These are phyloP conservation scores for Amblyopsis hoosieri DNA, from an alignment of 2,797 vertebrate species.

Conservation along the genomic window DNA sequence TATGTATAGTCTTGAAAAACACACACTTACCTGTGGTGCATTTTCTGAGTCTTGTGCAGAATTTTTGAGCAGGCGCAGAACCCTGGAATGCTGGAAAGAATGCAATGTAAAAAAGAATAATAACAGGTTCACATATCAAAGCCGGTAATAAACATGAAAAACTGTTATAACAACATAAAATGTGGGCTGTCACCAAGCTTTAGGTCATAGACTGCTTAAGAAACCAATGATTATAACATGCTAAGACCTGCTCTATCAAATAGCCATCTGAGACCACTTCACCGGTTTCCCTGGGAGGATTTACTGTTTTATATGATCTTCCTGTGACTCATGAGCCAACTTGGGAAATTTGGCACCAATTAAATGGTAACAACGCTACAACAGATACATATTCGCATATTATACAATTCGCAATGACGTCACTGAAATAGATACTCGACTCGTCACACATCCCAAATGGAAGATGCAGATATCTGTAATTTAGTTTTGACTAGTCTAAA, in stretches of 20 bases:
- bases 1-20: not conserved
- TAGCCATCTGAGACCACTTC: not conserved
- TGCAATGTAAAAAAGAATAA: constrained; percentile 7
- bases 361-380: not conserved
- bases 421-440: too few relatives aligned
- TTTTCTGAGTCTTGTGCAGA: constrained; percentile 81
- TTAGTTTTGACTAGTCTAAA: too few relatives aligned
- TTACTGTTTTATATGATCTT: too few relatives aligned
- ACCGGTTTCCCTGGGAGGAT: too few relatives aligned
- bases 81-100: constrained; percentile 84
- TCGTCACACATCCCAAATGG: too few relatives aligned
- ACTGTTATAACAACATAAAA: not conserved
- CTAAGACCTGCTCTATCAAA: not conserved
- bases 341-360: not conserved
- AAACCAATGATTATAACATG: constrained; percentile 19
- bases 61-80: constrained; percentile 92
- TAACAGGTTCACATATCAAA: not conserved
- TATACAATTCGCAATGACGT: too few relatives aligned
- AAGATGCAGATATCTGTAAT: too few relatives aligned
- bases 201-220: too few relatives aligned
- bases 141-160: not conserved
- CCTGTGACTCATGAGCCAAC: not conserved
- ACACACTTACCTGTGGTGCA: constrained; percentile 72
- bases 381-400: too few relatives aligned
- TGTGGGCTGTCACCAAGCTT: too few relatives aligned